Percentiles rank a stretch among this genome's conserved stretches.
Conservation (phyloP, 2,888 invertebrate genomes). For the Muscina levida region DNA sequence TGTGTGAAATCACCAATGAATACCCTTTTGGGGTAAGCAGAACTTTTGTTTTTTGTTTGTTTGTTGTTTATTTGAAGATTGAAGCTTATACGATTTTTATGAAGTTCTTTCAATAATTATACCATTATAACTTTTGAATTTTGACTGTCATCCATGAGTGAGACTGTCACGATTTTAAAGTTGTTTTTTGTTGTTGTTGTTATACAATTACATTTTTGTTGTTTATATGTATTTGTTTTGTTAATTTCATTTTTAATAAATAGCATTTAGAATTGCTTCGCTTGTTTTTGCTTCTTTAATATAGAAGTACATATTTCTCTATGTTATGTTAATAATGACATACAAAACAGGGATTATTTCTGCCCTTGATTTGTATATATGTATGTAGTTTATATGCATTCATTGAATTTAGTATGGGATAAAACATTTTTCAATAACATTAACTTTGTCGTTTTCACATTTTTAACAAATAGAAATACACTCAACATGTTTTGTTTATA, state of each 20-base stretch:
- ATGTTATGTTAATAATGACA: slow-evolving; percentile 27
- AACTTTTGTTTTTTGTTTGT: not conserved
- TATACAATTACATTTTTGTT: too few relatives aligned
- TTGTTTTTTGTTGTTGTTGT: too few relatives aligned
- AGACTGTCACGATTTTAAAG: slow-evolving; percentile 11
- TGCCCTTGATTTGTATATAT: slow-evolving; percentile 34
- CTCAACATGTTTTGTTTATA: slow-evolving; percentile 33
- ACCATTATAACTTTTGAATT: slow-evolving; percentile 20
- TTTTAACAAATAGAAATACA: slow-evolving; percentile 37
- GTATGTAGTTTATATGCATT: slow-evolving; percentile 33
- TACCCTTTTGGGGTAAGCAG: not conserved
- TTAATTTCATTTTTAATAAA: slow-evolving; percentile 2
- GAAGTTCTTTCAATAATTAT: slow-evolving; percentile 12
- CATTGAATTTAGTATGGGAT: slow-evolving; percentile 23
- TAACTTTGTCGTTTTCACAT: slow-evolving; percentile 25
- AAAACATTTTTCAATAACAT: slow-evolving; percentile 32
- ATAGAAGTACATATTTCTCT: not conserved
- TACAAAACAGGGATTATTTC: slow-evolving; percentile 6
- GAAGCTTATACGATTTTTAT: slow-evolving; percentile 23
- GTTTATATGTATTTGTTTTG: slow-evolving; percentile 14
- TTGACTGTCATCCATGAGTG: slow-evolving; percentile 2
- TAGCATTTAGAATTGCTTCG: slow-evolving; percentile 11
- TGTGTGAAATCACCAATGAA: not conserved
- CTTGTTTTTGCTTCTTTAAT: slow-evolving; percentile 2
- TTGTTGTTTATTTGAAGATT: slow-evolving; percentile 23